phyloP scores from a whole-genome alignment of 2,113 vertebrate species.

The Columba livia region DNA sequence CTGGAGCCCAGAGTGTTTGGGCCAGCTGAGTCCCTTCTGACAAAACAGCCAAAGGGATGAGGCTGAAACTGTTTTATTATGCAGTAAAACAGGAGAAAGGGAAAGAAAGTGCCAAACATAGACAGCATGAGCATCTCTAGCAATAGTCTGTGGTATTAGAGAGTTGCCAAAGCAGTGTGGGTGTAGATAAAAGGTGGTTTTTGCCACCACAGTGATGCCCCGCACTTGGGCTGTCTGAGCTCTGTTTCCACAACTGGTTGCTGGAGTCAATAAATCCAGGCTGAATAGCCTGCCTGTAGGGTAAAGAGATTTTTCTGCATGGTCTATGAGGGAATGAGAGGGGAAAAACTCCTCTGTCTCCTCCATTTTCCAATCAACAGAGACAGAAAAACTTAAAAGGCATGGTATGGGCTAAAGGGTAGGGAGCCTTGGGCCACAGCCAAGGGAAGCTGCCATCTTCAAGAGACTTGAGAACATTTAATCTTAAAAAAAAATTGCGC shows the following conservation, averaged over 20 bases:
- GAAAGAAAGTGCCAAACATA: neutral
- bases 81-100: neutral
- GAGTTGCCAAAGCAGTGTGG: neutral
- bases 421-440: neutral
- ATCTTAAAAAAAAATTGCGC: neutral
- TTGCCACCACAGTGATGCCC: neutral
- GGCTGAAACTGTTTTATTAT: neutral
- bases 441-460: neutral
- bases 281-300: neutral
- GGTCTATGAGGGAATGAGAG: neutral
- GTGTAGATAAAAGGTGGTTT: neutral
- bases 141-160: neutral
- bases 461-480: neutral
- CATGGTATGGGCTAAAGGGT: neutral
- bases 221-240: neutral
- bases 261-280: neutral
- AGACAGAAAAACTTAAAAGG: constrained; percentile 27
- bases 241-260: neutral
- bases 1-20: neutral
- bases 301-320: neutral
- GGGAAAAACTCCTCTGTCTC: neutral
- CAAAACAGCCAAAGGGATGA: neutral
- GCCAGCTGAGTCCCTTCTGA: neutral
- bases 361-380: neutral
- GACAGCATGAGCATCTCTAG: neutral